phyloP scores from a whole-genome alignment of 2,888 invertebrate genomes.

The Diploptera punctata region DNA sequence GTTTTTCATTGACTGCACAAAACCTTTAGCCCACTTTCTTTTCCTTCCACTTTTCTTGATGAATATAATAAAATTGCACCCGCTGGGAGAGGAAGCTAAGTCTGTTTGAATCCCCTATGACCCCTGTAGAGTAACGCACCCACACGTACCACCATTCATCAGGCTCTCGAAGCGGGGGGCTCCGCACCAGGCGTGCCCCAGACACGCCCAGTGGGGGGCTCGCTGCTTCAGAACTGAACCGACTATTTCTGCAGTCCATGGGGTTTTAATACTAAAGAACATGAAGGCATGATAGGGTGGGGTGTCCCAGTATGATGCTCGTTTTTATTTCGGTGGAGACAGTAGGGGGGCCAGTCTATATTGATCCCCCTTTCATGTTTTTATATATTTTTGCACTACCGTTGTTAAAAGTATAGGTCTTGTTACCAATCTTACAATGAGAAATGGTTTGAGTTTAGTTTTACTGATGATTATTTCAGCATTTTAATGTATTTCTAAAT shows the following conservation, averaged over 20 bases:
- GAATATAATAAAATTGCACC: conserved; percentile 4
- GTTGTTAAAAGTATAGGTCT: background rate
- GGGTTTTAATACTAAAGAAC: background rate
- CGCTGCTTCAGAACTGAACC: conserved; percentile 33
- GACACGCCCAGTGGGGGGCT: conserved; percentile 48
- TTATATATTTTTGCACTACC: conserved; percentile 1
- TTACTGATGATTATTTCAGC: no score
- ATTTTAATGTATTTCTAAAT: no score
- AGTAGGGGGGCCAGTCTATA: conserved; percentile 4
- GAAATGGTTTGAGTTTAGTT: no score
- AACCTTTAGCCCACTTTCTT: background rate
- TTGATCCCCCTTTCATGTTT: background rate
- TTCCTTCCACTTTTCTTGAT: background rate
- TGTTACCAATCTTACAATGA: background rate
- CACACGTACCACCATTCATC: conserved; percentile 32
- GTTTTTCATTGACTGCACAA: background rate
- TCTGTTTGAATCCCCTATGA: background rate
- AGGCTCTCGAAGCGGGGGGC: conserved; percentile 37
- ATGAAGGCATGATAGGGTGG: background rate
- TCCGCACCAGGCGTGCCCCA: conserved; percentile 48
- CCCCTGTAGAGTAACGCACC: conserved; percentile 31
- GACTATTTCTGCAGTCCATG: conserved; percentile 27
- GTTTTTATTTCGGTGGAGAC: conserved; percentile 12
- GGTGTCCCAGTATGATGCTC: conserved; percentile 11
- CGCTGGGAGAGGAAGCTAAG: conserved; percentile 13